Base-by-base conservation (phyloP, 1,140 invertebrate genomes). In the Aphis gossypii region DNA sequence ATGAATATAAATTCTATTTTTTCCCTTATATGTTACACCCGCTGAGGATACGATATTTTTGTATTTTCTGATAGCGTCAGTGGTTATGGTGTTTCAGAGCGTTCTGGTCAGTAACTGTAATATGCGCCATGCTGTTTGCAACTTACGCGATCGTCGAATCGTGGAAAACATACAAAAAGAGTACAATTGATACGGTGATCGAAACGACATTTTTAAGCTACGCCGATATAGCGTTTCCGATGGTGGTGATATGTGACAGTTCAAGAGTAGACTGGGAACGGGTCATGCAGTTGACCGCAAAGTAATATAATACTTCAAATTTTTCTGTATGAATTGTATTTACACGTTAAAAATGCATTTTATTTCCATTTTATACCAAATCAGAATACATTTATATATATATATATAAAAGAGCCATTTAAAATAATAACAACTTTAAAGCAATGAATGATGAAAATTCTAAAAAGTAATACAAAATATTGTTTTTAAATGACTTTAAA, bases 161-260 rank as follows among this genome's bases (percentile, higher is more conserved):
- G 20, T 94, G 94, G 93, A 51, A 51, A 25, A 48, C 93, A 21
- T 95, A 94, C 86, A 56, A 89, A 25, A 76, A 93, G 14, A 94
- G 91, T 20, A 54, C 93, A 0, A 94, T 94, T 0, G 94, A 94
- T n/a, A 95, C 95, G 14, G 94, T 95, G 25, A 94, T 95, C 1
- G 94, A 94, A 60, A 94, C 94, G 9, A 94, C 94, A 9, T 94
- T 94, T 14, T 94, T 94, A 86, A 94, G 94, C 3, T 94, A 95
- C 44, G 93, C 94, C n/a, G 93, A 95, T 38, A 87, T 95, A 8
- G 94, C 95, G 20, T 95, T 95, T 90, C 95, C 95, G 44, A 94
- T 94, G 51, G 94, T 95, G 25, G 94, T 94, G 9, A 94, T 95
- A 41, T 95, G 95, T 87, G 94, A 94, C 83, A 87, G 88, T 60